Evolutionary conservation across 2,797 vertebrate genomes (phyloP).

Genomic region (Carapus acus): DNA sequence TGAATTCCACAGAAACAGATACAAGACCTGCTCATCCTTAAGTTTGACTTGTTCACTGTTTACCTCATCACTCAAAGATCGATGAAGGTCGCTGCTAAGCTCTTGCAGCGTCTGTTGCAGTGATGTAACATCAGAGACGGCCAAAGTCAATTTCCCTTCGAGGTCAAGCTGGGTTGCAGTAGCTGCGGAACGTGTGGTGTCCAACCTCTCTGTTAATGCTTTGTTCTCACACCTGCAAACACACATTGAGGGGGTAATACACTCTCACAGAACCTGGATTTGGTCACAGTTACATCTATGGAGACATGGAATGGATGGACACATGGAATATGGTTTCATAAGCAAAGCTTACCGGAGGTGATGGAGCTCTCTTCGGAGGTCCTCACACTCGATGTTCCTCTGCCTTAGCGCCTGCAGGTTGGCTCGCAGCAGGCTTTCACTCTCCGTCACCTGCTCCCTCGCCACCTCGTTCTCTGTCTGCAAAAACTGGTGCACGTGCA

Average conservation of each 20-base stretch:
- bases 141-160: conserved; percentile 68
- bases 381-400: conserved; percentile 77
- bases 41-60: background rate
- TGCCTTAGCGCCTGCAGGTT: conserved; percentile 76
- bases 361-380: conserved; percentile 73
- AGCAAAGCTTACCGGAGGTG: conserved; percentile 72
- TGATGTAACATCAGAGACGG: conserved; percentile 64
- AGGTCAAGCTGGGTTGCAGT: conserved; percentile 58
- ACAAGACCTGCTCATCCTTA: background rate
- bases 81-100: conserved; percentile 67
- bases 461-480: conserved; percentile 81
- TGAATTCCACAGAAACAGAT: too few species aligned
- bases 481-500: conserved; percentile 75
- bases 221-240: conserved; percentile 59
- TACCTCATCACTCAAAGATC: conserved; percentile 71
- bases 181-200: conserved; percentile 56
- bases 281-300: too few species aligned
- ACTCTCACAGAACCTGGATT: too few species aligned
- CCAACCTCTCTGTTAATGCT: conserved; percentile 68
- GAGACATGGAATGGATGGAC: too few species aligned
- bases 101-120: conserved; percentile 72
- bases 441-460: conserved; percentile 78
- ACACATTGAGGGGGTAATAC: conserved; percentile 11
- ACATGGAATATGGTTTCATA: too few species aligned
- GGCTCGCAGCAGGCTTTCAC: conserved; percentile 70